A percentile compares a stretch with the other conserved stretches of the same genome.
These are phyloP conservation scores for Catocala fraxini DNA, from an alignment of 2,888 invertebrate genomes.

Conservation along the genomic window DNA sequence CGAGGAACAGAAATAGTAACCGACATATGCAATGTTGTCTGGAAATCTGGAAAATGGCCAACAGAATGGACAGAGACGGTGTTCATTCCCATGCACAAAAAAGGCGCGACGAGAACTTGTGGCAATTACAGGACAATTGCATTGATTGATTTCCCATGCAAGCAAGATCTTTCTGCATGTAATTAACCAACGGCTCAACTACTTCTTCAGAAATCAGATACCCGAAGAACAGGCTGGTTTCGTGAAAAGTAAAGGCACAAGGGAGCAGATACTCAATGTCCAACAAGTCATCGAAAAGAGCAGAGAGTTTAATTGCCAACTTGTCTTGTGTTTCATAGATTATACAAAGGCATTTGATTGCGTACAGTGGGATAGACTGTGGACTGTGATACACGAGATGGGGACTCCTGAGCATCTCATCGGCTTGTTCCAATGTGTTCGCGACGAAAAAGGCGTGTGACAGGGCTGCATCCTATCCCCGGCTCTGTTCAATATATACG, in stretches of 20 bases:
- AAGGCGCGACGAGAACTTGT: not conserved
- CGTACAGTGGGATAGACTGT: constrained; percentile 20
- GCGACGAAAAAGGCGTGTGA: constrained; percentile 4
- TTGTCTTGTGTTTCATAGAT: not conserved
- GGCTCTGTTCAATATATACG: not conserved
- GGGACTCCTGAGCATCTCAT: constrained; percentile 25
- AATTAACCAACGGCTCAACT: constrained; percentile 8
- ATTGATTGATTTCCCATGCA: not conserved
- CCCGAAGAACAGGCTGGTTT: constrained; percentile 38
- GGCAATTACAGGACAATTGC: constrained; percentile 1
- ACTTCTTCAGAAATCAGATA: constrained; percentile 19
- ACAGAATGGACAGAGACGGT: not conserved
- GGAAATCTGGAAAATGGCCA: not conserved
- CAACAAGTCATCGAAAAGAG: constrained; percentile 27
- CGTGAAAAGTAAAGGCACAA: constrained; percentile 28
- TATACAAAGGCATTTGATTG: constrained; percentile 31
- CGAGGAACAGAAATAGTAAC: not conserved
- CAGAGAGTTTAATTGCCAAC: constrained; percentile 23
- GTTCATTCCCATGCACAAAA: not conserved
- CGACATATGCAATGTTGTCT: not conserved
- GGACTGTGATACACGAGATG: constrained; percentile 21
- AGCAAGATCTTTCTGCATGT: constrained; percentile 26
- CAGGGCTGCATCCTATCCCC: constrained; percentile 1
- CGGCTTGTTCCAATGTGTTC: constrained; percentile 2
- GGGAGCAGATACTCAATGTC: constrained; percentile 31